Evolutionary conservation across 2,113 vertebrate genomes (phyloP).

Genomic region (Siniperca chuatsi): DNA sequence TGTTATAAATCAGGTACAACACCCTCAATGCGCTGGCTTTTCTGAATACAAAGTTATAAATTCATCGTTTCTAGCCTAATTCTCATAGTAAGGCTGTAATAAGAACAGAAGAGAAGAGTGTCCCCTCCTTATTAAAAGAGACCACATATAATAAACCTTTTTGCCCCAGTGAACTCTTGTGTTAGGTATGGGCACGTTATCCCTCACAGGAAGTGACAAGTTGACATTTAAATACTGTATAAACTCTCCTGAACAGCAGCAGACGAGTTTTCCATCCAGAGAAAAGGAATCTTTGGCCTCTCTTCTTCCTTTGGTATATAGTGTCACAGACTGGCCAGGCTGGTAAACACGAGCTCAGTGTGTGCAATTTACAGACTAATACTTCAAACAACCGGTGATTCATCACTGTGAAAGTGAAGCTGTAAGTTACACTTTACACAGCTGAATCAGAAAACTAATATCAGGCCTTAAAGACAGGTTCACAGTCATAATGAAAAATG

Average conservation of each 20-base stretch:
- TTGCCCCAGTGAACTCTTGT: background rate
- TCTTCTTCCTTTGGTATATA: background rate
- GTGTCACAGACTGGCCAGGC: background rate
- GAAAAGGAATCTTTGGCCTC: background rate
- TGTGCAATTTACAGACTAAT: background rate
- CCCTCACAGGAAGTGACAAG: conserved; percentile 3
- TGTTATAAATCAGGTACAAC: too few relatives aligned
- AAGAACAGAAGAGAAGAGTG: background rate
- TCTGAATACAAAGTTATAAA: background rate
- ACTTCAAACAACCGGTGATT: background rate
- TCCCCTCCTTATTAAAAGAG: background rate
- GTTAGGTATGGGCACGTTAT: background rate
- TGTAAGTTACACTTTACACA: background rate
- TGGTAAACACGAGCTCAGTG: background rate
- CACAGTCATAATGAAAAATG: background rate
- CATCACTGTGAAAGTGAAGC: background rate
- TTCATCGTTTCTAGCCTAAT: background rate
- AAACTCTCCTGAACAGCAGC: background rate
- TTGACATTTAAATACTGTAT: conserved; percentile 31
- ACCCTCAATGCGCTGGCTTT: too few relatives aligned
- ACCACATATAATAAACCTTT: background rate
- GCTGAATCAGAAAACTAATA: background rate
- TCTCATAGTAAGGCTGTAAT: background rate
- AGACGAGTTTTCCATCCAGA: background rate
- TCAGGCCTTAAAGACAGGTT: background rate